These are phyloP conservation scores for Stichopus chloronotus DNA, from an alignment of 35 echinoderm and acorn worm genomes.

Conservation along the genomic window DNA sequence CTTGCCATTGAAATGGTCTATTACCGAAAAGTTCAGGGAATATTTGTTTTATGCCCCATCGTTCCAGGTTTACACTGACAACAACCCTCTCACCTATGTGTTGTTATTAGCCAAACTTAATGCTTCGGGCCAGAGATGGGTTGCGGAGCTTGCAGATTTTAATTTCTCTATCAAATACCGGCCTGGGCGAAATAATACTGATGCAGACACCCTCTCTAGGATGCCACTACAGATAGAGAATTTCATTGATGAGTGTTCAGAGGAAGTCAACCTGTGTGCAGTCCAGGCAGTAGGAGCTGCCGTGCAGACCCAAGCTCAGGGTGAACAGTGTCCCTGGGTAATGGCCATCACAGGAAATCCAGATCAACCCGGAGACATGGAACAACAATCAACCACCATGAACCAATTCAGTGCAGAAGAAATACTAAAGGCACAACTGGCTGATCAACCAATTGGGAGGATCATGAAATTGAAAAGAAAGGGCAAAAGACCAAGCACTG, in stretches of 20 bases:
- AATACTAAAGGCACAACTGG: background rate
- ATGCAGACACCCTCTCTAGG: constrained; percentile 53
- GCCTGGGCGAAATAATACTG: constrained; percentile 38
- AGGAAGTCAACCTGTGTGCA: constrained; percentile 31
- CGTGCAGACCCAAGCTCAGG: background rate
- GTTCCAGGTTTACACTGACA: constrained; percentile 67
- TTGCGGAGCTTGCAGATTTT: constrained; percentile 56
- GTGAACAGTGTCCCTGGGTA: constrained; percentile 25
- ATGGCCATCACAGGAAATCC: constrained; percentile 47
- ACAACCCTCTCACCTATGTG: constrained; percentile 79
- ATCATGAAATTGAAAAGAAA: background rate
- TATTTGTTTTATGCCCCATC: constrained; percentile 56
- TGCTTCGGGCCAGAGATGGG: constrained; percentile 68
- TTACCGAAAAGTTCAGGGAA: constrained; percentile 52
- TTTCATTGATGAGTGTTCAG: constrained; percentile 24
- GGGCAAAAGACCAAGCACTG: background rate
- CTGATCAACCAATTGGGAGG: background rate
- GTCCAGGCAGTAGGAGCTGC: constrained; percentile 7
- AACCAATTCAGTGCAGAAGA: background rate
- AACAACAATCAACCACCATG: background rate
- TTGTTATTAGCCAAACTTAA: constrained; percentile 64
- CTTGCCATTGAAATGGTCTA: constrained; percentile 59
- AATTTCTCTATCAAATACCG: constrained; percentile 61
- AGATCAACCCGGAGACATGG: background rate
- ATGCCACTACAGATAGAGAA: constrained; percentile 38